These are phyloP conservation scores for Rhingia campestris DNA, from an alignment of 2,888 invertebrate species.

Conservation along the genomic window DNA sequence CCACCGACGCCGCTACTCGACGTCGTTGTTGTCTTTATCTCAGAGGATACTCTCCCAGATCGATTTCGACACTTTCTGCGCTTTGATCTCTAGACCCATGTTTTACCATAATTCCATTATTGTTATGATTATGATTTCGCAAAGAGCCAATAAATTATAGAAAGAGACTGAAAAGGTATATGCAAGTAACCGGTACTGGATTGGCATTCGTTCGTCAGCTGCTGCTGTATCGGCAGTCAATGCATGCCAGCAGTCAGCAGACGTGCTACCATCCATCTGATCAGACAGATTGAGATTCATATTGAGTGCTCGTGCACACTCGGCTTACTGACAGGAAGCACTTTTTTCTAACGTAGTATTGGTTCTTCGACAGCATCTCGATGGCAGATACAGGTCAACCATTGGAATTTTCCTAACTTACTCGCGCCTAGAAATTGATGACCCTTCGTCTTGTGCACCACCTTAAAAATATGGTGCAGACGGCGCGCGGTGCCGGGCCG, in stretches of 20 bases:
- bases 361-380: slow-evolving; percentile 58
- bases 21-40: slow-evolving; percentile 66
- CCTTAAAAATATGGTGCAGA: slow-evolving; percentile 1
- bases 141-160: slow-evolving; percentile 75
- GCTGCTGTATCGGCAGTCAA: slow-evolving; percentile 43
- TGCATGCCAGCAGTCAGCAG: slow-evolving; percentile 60
- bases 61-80: slow-evolving; percentile 74
- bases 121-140: slow-evolving; percentile 75
- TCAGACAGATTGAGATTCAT: slow-evolving; percentile 73
- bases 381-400: slow-evolving; percentile 72
- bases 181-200: slow-evolving; percentile 24
- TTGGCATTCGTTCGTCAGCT: slow-evolving; percentile 55
- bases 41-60: slow-evolving; percentile 71
- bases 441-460: slow-evolving; percentile 51
- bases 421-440: slow-evolving; percentile 64
- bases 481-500: slow-evolving; percentile 1
- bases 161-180: slow-evolving; percentile 65
- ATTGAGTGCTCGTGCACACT: slow-evolving; percentile 68
- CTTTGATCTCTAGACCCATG: slow-evolving; percentile 75
- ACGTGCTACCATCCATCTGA: slow-evolving; percentile 74
- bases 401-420: slow-evolving; percentile 54
- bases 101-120: slow-evolving; percentile 74
- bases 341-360: slow-evolving; percentile 67
- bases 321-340: slow-evolving; percentile 70
- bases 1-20: slow-evolving; percentile 5